Base-by-base conservation (phyloP, 2,797 vertebrate species). In the Labeo calbasu region DNA sequence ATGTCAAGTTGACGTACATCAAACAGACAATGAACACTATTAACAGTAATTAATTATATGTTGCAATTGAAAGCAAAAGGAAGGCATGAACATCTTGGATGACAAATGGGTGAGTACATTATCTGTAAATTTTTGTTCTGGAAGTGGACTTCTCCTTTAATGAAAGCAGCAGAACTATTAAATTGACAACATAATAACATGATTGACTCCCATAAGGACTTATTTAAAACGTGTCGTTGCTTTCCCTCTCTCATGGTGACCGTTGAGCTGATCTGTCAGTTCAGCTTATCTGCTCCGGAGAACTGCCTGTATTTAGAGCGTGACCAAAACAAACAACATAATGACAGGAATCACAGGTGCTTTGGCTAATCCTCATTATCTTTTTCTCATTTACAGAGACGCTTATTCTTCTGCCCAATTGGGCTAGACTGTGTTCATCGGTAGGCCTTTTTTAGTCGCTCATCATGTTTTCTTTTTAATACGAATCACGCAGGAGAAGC, bases 301-400 rank as follows among this genome's bases (percentile, higher is more conserved):
- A 71, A 61, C 21, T 59, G 79, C 57, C 25, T 73, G 68, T n/a
- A 63, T 63, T 82, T 25, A 76, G 48, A 76, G 59, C 32, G n/a
- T 57, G 48, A 76, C 71, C 48, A 53, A 66, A 66, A 68, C 72
- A 83, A 76, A 76, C 48, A 66, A 13, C 48, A 53, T 66, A 76
- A 83, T 76, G 48, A 69, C 28, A 55, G 50, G 61, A 66, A 66
- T 43, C 71, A 66, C 59, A 75, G 46, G 21, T 53, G 70, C 40
- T 77, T 77, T 70, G 40, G 53, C 65, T 59, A 70, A 69, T 70
- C 82, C 51, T 77, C 23, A 32, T 77, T 32, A 28, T 55, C 23
- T 19, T 76, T 59, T 48, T 50, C 15, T 77, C 48, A 57, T 69
- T 66, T 69, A 32, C 65, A 59, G 75, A 55, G 46, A 55, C 2